Base-by-base conservation (phyloP, 2,113 vertebrate species). In the Anoplopoma fimbria region DNA sequence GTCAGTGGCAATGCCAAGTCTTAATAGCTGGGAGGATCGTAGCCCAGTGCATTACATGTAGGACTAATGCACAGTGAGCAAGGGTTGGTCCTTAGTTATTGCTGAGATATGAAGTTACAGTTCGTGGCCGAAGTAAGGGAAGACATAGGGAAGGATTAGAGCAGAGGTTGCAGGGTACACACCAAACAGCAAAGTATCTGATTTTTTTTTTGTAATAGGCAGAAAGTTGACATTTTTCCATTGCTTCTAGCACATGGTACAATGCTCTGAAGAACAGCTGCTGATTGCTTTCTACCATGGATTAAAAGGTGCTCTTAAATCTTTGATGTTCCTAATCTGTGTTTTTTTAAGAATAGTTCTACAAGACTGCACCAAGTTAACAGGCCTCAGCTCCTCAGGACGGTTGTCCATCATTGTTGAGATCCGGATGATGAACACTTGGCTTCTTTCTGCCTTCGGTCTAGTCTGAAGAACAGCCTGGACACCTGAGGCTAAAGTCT, bases 31-130 rank as follows among this genome's bases (percentile, higher is more conserved):
- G 33, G 67, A 76, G 65, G 38, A 81, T 49, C 17, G 13, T 4
- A 70, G 67, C 53, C 31, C 25, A 57, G 53, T 47, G 33, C 49
- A 34, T 57, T 53, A 62, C 69, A 63, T 60, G 63, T 27, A 29
- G 76, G 27, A 14, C 45, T 34, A 53, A 65, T 40, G 76, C 76
- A 74, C 29, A 34, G 60, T 7, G 34, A 77, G 80, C 9, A 69
- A 61, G 63, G 76, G 69, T 81, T 81, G 68, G 42, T 69, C 64
- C 68, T 73, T 23, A 53, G 60, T 69, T 75, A 79, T 83, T 53
- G 78, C 51, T 76, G 29, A 58, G 69, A 73, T 82, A 85, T 84
- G 33, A 77, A 70, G 81, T 92, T 89, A 88, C 89, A 74, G 31
- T 38, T 25, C 10, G 21, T 73, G 34, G 62, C 34, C 67, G 60